These are phyloP conservation scores for Galago senegalensis DNA, from an alignment of 2,797 vertebrate species.

Conservation along the genomic window DNA sequence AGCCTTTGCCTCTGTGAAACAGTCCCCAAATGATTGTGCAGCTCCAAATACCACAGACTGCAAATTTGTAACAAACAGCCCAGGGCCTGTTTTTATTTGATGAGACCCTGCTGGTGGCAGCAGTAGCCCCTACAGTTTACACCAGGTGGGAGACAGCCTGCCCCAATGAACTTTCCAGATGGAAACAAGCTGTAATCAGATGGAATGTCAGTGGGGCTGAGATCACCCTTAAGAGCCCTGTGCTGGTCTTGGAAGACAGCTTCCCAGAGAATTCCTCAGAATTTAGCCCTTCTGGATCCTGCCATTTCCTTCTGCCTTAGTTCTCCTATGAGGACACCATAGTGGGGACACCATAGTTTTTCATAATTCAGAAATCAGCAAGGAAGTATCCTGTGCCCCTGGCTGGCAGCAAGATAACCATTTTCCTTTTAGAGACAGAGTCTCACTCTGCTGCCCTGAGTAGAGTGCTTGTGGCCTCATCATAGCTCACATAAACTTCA, in stretches of 20 bases:
- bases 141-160: background rate
- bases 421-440: no score
- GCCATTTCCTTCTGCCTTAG: background rate
- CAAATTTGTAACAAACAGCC: background rate
- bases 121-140: constrained; percentile 60
- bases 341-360: background rate
- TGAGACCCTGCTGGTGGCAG: constrained; percentile 82
- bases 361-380: background rate
- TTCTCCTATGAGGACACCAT: background rate
- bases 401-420: background rate
- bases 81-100: background rate
- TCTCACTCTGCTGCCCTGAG: no score
- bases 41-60: background rate
- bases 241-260: background rate
- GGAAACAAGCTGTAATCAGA: background rate
- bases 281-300: background rate
- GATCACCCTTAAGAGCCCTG: no score
- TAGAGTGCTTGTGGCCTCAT: no score
- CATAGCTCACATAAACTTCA: no score
- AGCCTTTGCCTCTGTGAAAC: background rate
- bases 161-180: background rate
- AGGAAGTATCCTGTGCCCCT: background rate
- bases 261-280: background rate
- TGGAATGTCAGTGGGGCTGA: fast-evolving
- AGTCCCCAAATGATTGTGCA: background rate